These are phyloP conservation scores for Lepilemur ruficaudatus DNA, from an alignment of 2,797 vertebrate genomes.

Conservation along the genomic window DNA sequence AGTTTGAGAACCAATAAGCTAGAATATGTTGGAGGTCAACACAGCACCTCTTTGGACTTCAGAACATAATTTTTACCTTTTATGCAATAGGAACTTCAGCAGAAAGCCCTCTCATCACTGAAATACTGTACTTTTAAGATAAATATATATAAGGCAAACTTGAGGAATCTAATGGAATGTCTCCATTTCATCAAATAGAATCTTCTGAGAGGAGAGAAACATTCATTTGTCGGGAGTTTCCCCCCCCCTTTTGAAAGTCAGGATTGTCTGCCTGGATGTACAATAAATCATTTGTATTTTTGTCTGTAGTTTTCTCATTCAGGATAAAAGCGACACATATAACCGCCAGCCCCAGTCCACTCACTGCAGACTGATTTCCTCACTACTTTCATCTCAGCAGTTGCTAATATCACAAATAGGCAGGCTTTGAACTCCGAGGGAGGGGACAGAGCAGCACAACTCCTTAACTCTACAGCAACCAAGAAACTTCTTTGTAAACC, in stretches of 20 bases:
- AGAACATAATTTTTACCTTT: not conserved
- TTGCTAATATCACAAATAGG: constrained; percentile 62
- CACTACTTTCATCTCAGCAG: constrained; percentile 57
- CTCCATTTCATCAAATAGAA: constrained; percentile 39
- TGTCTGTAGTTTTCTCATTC: constrained; percentile 43
- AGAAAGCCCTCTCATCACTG: not conserved
- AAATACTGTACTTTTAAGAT: not conserved
- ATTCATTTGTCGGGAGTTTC: not conserved
- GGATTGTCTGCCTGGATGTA: not conserved
- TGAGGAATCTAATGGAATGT: constrained; percentile 11
- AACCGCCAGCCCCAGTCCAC: not conserved
- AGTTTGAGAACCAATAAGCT: constrained; percentile 38
- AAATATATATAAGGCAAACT: not conserved
- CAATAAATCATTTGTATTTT: constrained; percentile 63
- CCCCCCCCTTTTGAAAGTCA: not conserved
- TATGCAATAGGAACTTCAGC: not conserved
- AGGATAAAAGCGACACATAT: constrained; percentile 32
- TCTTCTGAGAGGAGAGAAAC: constrained; percentile 26
- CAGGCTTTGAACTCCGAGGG: constrained; percentile 63
- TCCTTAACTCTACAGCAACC: not conserved
- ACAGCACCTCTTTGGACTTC: not conserved
- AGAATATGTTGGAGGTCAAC: not conserved
- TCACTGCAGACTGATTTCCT: constrained; percentile 13
- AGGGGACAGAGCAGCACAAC: not conserved
- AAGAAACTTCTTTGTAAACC: not conserved